Base-by-base conservation (phyloP, 1,140 invertebrate genomes). In the Apis florea region DNA sequence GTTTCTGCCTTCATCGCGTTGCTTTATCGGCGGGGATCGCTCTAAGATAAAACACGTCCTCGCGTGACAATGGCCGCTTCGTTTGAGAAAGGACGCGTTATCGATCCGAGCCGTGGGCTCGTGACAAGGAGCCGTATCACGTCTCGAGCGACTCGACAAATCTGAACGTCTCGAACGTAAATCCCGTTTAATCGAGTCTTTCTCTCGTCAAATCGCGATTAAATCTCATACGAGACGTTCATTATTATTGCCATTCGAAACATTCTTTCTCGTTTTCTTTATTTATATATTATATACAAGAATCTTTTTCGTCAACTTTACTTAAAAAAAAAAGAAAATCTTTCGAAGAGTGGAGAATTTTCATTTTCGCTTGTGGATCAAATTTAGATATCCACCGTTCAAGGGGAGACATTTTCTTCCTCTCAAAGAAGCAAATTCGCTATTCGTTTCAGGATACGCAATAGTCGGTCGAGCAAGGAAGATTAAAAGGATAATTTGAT, bases 401-500 rank as follows among this genome's bases (percentile, higher is more conserved):
- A 40, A 40, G 4, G 6, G 6, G 0, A 6, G 31, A 31, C 31
- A n/a, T n/a, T n/a, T 2, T 12, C 21, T 40, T 26, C 24, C 3
- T 69, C 49, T 10, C 8, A 8, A 77, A 47, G 68, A 77, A 86
- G 68, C 58, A 73, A n/a, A 64, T 58, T 24, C n/a, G 8, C 15
- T 64, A 47, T 40, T 40, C 10, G n/a, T 58, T 58, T 11, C 21
- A 12, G 31, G 15, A 47, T 56, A 26, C 67, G n/a, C n/a, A 70
- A 67, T 63, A 71, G 81, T 85, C 70, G 82, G 74, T 83, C 56
- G 72, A 61, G 70, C 56, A 24, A 83, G 87, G 67, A 81, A 83
- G 88, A 80, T 89, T 89, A 87, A 83, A 40, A 83, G 71, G 79
- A 85, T 83, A 86, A 88, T 88, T 88, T 79, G 59, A 72, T 82